A percentile compares a stretch with the other conserved stretches of the same genome.
Conservation (phyloP, 2,888 invertebrate species). For the Chelonus formosanus region DNA sequence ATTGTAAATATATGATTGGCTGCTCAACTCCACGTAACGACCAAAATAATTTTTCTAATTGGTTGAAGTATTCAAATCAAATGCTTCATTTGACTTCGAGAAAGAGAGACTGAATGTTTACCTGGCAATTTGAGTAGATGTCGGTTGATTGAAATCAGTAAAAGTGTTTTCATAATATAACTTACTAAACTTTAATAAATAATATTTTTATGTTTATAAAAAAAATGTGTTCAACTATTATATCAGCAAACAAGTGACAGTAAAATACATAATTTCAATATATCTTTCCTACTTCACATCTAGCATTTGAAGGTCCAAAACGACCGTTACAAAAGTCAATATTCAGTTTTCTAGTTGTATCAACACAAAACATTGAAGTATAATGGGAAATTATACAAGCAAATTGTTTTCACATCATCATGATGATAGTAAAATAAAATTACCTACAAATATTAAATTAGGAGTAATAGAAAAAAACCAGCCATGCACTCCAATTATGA, state of each 20-base stretch:
- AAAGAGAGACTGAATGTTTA: too few relatives aligned
- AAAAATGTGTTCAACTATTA: not conserved
- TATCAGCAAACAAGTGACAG: too few relatives aligned
- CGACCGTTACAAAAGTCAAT: slow-evolving; percentile 13
- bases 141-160: too few relatives aligned
- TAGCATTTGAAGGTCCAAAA: not conserved
- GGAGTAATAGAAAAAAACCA: slow-evolving; percentile 17
- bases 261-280: not conserved
- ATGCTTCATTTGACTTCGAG: too few relatives aligned
- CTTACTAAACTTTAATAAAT: too few relatives aligned
- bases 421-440: slow-evolving; percentile 37
- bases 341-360: not conserved
- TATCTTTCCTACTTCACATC: not conserved
- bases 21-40: too few relatives aligned
- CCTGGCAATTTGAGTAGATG: too few relatives aligned
- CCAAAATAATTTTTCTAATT: too few relatives aligned
- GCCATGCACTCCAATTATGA: slow-evolving; percentile 44
- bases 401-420: slow-evolving; percentile 44
- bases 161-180: too few relatives aligned
- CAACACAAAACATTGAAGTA: not conserved
- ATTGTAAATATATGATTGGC: too few relatives aligned
- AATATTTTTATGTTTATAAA: not conserved
- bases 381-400: slow-evolving; percentile 51
- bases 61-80: too few relatives aligned
- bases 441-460: slow-evolving; percentile 14